These are phyloP conservation scores for Astyanax mexicanus DNA, from an alignment of 2,797 vertebrate genomes.

Conservation along the genomic window DNA sequence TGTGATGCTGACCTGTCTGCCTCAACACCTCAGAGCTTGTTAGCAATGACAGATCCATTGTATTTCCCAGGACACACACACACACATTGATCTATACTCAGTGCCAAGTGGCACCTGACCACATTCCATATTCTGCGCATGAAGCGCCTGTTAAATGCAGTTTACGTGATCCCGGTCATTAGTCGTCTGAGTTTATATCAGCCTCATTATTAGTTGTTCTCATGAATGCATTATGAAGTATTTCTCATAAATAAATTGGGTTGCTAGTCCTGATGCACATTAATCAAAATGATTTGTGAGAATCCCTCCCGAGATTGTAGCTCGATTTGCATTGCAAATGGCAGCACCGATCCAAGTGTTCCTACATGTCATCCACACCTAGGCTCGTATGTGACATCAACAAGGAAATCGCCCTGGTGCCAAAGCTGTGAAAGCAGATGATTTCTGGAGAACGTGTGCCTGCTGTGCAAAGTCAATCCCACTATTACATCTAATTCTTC, in stretches of 20 bases:
- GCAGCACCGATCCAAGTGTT: conserved; percentile 13
- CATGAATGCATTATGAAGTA: neutral
- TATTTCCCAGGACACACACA: conserved; percentile 61
- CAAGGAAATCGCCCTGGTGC: neutral
- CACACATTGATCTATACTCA: conserved; percentile 73
- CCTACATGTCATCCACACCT: conserved; percentile 14
- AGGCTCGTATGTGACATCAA: conserved; percentile 1
- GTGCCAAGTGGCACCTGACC: conserved; percentile 63
- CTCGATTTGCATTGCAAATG: conserved; percentile 44
- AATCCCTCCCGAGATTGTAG: conserved; percentile 24
- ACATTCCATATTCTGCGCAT: conserved; percentile 59
- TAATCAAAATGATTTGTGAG: conserved; percentile 44
- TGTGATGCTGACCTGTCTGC: conserved; percentile 74
- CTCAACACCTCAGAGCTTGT: conserved; percentile 80
- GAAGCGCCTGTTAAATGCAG: conserved; percentile 35
- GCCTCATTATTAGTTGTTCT: neutral
- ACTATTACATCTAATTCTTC: neutral
- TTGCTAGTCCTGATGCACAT: conserved; percentile 18
- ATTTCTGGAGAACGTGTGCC: neutral
- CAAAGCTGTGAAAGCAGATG: neutral
- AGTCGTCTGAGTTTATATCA: neutral
- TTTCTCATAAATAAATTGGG: conserved; percentile 22
- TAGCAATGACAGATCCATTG: conserved; percentile 81
- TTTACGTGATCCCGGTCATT: neutral
- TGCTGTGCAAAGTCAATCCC: conserved; percentile 1